A percentile compares a stretch with the other conserved stretches of the same genome.
phyloP scores from a whole-genome alignment of 2,888 invertebrate genomes.

The Globia sparganii region DNA sequence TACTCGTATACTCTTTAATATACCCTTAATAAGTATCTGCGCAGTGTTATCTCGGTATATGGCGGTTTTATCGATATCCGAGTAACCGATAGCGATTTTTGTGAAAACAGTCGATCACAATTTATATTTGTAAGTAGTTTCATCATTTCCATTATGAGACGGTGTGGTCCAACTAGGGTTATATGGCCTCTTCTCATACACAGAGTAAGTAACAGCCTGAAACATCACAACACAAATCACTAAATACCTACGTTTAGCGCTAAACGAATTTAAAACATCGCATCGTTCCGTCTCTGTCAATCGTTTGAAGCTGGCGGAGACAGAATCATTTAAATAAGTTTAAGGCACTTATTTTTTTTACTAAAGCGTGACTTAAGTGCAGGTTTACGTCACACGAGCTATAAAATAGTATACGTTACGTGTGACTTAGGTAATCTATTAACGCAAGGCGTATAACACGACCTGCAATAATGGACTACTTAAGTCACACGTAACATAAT shows the following conservation, averaged over 20 bases:
- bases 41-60: constrained; percentile 35
- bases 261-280: neutral
- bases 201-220: neutral
- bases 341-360: no score
- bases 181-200: neutral
- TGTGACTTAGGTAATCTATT: no score
- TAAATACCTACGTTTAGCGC: neutral
- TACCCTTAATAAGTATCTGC: constrained; percentile 14
- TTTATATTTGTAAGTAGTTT: constrained; percentile 10
- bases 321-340: no score
- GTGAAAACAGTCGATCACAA: neutral
- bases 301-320: neutral
- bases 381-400: no score
- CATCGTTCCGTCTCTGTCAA: no score
- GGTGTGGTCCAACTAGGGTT: neutral
- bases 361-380: no score
- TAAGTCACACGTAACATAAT: no score
- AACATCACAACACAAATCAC: neutral
- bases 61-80: constrained; percentile 35
- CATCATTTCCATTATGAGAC: neutral
- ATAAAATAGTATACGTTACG: no score
- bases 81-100: constrained; percentile 15
- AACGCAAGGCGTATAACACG: neutral
- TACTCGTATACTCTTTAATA: constrained; percentile 13
- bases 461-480: no score